A percentile compares a stretch with the other conserved stretches of the same genome.
Conservation (phyloP, 2,113 vertebrate genomes). For the Hippocampus mohnikei region DNA sequence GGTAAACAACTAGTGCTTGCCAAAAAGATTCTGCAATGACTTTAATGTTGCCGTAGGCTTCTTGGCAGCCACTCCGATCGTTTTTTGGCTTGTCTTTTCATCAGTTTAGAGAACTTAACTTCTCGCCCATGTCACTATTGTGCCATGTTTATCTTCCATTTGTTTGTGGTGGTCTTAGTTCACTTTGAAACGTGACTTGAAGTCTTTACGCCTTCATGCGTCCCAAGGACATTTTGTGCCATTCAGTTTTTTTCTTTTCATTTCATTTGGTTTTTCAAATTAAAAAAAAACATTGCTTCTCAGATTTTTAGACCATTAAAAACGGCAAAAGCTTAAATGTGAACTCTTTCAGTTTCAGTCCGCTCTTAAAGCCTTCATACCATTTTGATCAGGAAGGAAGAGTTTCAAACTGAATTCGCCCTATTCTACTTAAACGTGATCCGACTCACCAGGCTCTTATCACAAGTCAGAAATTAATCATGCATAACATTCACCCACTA, state of each 20-base stretch:
- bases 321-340: not conserved
- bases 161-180: not conserved
- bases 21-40: not conserved
- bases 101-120: not conserved
- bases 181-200: not conserved
- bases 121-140: not conserved
- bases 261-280: not conserved
- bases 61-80: not conserved
- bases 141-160: constrained; percentile 2
- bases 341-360: not conserved
- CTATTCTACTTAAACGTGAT: not conserved
- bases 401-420: not conserved
- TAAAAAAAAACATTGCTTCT: not conserved
- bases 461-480: not conserved
- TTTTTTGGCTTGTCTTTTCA: not conserved
- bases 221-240: not conserved
- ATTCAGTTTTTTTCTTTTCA: not conserved
- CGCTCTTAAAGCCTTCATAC: not conserved
- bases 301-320: not conserved
- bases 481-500: not conserved
- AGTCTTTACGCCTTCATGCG: not conserved
- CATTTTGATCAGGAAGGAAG: not conserved
- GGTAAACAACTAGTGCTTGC: constrained; percentile 7
- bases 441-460: not conserved
- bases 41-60: not conserved